phyloP scores from a whole-genome alignment of 2,888 invertebrate species.

The Agrochola lota region DNA sequence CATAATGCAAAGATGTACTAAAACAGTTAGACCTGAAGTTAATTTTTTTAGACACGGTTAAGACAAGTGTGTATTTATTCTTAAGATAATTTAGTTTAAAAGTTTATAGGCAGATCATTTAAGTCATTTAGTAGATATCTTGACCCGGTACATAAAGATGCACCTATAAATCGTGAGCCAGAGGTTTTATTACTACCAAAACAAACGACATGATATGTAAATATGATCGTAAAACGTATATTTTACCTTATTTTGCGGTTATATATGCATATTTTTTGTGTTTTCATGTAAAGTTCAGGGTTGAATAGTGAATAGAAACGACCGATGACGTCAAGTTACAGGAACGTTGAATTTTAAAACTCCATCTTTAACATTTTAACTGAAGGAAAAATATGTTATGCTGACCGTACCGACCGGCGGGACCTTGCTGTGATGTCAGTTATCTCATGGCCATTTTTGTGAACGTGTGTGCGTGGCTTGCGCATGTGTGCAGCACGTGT shows the following conservation, averaged over 20 bases:
- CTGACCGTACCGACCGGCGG: constrained; percentile 77
- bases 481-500: constrained; percentile 57
- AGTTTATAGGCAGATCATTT: not conserved
- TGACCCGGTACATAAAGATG: constrained; percentile 10
- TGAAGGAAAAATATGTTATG: constrained; percentile 65
- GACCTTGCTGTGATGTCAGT: constrained; percentile 89
- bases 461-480: constrained; percentile 61
- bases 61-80: not conserved
- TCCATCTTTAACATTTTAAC: constrained; percentile 25
- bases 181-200: constrained; percentile 25
- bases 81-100: not conserved
- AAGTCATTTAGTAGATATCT: not conserved
- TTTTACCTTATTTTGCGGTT: constrained; percentile 45
- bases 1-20: not conserved
- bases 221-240: constrained; percentile 38
- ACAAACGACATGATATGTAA: constrained; percentile 41
- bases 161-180: constrained; percentile 8
- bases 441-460: constrained; percentile 86
- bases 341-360: constrained; percentile 17
- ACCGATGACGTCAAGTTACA: constrained; percentile 42
- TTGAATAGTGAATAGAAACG: constrained; percentile 22
- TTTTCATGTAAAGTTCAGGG: constrained; percentile 63
- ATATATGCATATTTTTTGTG: constrained; percentile 46
- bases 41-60: not conserved
- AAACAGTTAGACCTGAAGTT: not conserved